Conservation (phyloP, 2,113 vertebrate species). For the Chaenocephalus aceratus region DNA sequence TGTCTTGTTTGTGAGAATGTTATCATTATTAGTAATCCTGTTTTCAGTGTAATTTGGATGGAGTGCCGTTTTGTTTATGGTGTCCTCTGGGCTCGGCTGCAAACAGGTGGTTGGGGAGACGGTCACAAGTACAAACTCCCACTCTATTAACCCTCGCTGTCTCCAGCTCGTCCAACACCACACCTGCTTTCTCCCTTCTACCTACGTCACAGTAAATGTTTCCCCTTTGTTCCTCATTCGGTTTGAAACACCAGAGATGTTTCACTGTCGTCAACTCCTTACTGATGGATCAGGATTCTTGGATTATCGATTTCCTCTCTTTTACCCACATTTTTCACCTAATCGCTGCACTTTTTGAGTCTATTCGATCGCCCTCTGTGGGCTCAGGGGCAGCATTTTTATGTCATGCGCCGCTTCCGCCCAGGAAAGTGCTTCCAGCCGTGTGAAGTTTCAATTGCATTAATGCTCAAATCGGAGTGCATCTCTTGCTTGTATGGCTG, state of each 20-base stretch:
- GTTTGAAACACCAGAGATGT: conserved; percentile 9
- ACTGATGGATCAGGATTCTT: conserved; percentile 18
- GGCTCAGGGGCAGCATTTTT: conserved; percentile 61
- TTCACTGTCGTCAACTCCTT: conserved; percentile 4
- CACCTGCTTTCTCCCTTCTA: conserved; percentile 47
- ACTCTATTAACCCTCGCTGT: conserved; percentile 39
- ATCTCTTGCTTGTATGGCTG: conserved; percentile 1
- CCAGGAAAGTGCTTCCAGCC: conserved; percentile 35
- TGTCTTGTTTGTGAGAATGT: conserved; percentile 2
- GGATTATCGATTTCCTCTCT: conserved; percentile 42
- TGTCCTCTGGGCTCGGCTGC: conserved; percentile 29
- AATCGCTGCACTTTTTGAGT: conserved; percentile 18
- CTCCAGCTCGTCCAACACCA: conserved; percentile 30
- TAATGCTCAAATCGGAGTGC: conserved; percentile 17
- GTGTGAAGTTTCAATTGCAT: conserved; percentile 29
- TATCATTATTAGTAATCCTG: conserved; percentile 11
- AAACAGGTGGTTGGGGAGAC: conserved; percentile 45
- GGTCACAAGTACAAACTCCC: conserved; percentile 52
- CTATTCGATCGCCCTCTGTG: conserved; percentile 60
- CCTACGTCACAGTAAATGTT: conserved; percentile 24
- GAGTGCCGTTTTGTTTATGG: conserved; percentile 26
- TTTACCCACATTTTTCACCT: conserved; percentile 31
- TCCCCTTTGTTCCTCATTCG: conserved; percentile 14
- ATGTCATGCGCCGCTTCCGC: conserved; percentile 33
- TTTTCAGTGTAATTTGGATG: conserved; percentile 14